Conservation (phyloP, 2,888 invertebrate species). For the Sepiola atlantica region DNA sequence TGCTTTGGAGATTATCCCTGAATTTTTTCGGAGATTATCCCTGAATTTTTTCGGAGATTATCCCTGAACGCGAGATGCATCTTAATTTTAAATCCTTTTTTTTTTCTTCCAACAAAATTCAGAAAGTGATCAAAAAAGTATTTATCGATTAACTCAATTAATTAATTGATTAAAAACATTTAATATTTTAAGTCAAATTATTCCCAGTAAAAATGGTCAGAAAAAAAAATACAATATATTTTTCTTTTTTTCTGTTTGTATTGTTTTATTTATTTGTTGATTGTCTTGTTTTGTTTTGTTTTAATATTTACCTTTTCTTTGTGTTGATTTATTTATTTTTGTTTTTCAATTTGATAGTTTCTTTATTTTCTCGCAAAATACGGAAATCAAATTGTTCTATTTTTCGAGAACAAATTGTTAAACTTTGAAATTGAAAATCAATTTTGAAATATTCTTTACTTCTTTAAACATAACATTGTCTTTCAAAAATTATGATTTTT, state of each 20-base stretch:
- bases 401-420: not conserved
- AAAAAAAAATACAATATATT: not conserved
- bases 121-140: too few species aligned
- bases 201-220: too few species aligned
- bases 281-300: not conserved
- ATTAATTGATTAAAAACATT: too few species aligned
- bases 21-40: too few species aligned
- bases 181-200: too few species aligned
- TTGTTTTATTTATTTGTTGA: not conserved
- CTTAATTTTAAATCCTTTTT: too few species aligned
- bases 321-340: not conserved
- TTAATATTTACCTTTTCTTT: not conserved
- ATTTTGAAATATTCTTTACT: not conserved
- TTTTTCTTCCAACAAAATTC: too few species aligned
- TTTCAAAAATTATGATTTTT: not conserved
- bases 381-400: not conserved
- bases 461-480: not conserved
- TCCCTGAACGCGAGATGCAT: too few species aligned
- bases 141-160: too few species aligned
- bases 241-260: not conserved
- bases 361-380: not conserved
- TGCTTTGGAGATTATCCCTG: too few species aligned
- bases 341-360: not conserved
- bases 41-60: too few species aligned
- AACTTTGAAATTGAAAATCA: not conserved